Base-by-base conservation (phyloP, 2,113 vertebrate species). In the Labeo catla region DNA sequence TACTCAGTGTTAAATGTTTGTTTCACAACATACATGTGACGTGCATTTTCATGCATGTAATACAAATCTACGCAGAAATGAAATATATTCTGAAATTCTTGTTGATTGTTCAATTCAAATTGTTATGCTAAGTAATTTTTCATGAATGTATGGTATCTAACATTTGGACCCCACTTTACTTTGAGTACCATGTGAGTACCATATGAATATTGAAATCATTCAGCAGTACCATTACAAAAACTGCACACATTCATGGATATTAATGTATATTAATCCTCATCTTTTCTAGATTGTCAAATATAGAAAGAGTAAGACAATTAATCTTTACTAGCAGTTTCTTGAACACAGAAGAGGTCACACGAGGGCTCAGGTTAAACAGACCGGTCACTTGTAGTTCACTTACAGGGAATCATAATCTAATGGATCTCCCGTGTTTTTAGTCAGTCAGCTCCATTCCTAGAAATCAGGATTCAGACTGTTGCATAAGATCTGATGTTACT, bases 401-500 rank as follows among this genome's bases (percentile, higher is more conserved):
- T 76, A 73, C 68, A 86, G 45, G 16, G 21, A 66, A 57, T 34
- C 59, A 70, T 77, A 52, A 86, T 70, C 28, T 19, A 72, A 78
- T 39, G 59, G 63, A 39, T 80, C 66, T 15, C 82, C 81, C 34
- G 23, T 83, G 65, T 61, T 21, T 45, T 28, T 36, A 74, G 12
- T 72, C 50, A 23, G 45, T 57, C 12, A 45, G 15, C 23, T 86
- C 65, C 39, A 39, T 86, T 86, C 76, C 57, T 84, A 65, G 57
- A 86, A 88, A 73, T 49, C 59, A 61, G 49, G 57, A 68, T 50
- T 28, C 16, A 84, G n/a, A 5, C 8, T 43, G 59, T 80, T 80
- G 34, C 54, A 52, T 86, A 80, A 57, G 2, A 8, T 79, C 45
- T 76, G 52, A 72, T 86, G n/a, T 59, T 68, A 50, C 47, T 86